Conservation (phyloP, 2,797 vertebrate species). For the Macrochelys suwanniensis region DNA sequence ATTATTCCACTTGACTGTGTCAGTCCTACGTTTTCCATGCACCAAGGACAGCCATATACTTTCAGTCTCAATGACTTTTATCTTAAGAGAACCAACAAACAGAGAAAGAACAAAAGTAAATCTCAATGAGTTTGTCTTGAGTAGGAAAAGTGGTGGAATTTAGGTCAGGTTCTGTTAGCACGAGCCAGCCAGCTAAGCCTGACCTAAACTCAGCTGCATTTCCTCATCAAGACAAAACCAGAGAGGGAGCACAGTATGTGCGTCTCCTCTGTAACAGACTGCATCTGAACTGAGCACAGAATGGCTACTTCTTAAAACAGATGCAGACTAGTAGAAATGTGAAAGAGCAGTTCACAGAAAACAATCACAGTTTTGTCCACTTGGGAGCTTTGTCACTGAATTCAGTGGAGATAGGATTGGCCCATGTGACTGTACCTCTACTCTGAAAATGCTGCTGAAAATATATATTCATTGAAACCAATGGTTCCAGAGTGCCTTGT, state of each 20-base stretch:
- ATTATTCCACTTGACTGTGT: neutral
- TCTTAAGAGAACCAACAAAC: neutral
- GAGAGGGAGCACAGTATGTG: neutral
- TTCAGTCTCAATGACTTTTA: neutral
- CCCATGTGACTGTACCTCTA: neutral
- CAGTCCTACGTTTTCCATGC: neutral
- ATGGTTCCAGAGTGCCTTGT: neutral
- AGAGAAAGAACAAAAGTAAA: neutral
- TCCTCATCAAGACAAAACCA: neutral
- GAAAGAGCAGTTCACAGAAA: neutral
- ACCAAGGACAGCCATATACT: neutral
- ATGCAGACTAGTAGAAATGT: neutral
- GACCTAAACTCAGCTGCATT: neutral
- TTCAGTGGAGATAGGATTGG: neutral
- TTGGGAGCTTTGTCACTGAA: neutral
- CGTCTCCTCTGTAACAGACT: neutral
- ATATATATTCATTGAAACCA: neutral
- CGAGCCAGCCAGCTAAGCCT: neutral
- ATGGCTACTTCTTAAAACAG: neutral
- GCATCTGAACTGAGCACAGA: neutral
- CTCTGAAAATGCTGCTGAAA: neutral
- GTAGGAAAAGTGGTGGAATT: rapidly evolving
- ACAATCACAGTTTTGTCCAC: neutral
- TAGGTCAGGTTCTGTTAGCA: neutral
- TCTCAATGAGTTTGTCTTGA: rapidly evolving